Conservation (phyloP, 2,797 vertebrate genomes). For the Chaenodraco wilsoni region DNA sequence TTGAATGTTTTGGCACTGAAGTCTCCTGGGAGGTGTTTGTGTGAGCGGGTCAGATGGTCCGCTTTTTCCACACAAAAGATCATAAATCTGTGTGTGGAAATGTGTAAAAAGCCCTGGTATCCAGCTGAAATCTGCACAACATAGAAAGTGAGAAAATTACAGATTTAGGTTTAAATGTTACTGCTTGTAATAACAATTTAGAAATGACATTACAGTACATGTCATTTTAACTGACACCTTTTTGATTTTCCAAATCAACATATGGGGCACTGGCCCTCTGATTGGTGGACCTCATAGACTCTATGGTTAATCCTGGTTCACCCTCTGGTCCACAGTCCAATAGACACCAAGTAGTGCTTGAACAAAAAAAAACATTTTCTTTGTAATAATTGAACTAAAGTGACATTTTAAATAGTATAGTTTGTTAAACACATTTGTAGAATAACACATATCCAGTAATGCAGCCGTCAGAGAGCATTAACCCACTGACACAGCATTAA, state of each 20-base stretch:
- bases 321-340: no score
- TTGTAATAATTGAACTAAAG: not conserved
- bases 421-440: not conserved
- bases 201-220: not conserved
- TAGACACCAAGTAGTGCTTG: not conserved
- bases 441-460: not conserved
- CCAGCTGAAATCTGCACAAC: not conserved
- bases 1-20: conserved; percentile 35
- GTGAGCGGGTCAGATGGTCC: no score
- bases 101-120: not conserved
- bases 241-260: no score
- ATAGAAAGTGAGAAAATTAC: not conserved
- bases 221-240: no score
- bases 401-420: not conserved
- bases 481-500: conserved; percentile 3
- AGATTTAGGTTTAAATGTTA: not conserved
- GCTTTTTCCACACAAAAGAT: no score
- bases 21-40: conserved; percentile 6
- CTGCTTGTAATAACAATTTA: not conserved
- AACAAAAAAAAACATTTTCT: not conserved
- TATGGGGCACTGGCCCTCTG: no score
- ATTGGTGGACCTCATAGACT: no score
- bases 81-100: no score
- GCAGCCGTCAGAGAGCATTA: not conserved
- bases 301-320: no score